A percentile compares a stretch with the other conserved stretches of the same genome.
Conservation (phyloP, 2,888 invertebrate species). For the Tetanocera ferruginea region DNA sequence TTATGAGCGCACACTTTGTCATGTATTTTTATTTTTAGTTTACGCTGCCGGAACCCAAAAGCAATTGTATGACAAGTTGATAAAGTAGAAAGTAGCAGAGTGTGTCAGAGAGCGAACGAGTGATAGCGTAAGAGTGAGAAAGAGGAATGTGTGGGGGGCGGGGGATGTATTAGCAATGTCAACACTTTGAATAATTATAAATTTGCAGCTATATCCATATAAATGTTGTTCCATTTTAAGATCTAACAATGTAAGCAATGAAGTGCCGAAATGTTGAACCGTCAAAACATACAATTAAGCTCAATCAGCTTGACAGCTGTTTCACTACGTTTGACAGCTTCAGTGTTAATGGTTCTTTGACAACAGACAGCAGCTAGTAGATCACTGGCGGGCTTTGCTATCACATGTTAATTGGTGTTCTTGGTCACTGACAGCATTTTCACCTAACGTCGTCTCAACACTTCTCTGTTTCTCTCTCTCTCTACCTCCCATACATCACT, state of each 20-base stretch:
- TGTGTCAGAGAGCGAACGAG: not conserved
- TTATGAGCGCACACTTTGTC: conserved; percentile 48
- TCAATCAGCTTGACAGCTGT: conserved; percentile 24
- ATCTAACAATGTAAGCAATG: not conserved
- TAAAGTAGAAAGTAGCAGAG: not conserved
- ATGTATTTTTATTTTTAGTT: conserved; percentile 22
- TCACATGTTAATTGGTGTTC: too few relatives aligned
- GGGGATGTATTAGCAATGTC: not conserved
- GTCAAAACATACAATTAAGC: conserved; percentile 8
- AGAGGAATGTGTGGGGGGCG: not conserved
- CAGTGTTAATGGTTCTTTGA: too few relatives aligned
- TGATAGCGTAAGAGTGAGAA: not conserved
- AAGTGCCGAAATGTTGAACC: too few relatives aligned
- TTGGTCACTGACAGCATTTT: too few relatives aligned
- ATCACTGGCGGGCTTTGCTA: too few relatives aligned
- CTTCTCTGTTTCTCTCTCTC: too few relatives aligned
- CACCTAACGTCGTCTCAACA: too few relatives aligned
- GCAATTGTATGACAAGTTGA: conserved; percentile 12
- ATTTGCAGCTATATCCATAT: not conserved
- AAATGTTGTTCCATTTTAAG: not conserved
- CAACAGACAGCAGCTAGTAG: too few relatives aligned
- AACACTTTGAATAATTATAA: too few relatives aligned
- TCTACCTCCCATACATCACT: too few relatives aligned
- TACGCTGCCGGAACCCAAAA: not conserved
- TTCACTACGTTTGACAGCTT: not conserved